Percentiles rank a stretch among this genome's conserved stretches.
These are phyloP conservation scores for Podarcis muralis DNA, from an alignment of 2,113 vertebrate species.

Conservation along the genomic window DNA sequence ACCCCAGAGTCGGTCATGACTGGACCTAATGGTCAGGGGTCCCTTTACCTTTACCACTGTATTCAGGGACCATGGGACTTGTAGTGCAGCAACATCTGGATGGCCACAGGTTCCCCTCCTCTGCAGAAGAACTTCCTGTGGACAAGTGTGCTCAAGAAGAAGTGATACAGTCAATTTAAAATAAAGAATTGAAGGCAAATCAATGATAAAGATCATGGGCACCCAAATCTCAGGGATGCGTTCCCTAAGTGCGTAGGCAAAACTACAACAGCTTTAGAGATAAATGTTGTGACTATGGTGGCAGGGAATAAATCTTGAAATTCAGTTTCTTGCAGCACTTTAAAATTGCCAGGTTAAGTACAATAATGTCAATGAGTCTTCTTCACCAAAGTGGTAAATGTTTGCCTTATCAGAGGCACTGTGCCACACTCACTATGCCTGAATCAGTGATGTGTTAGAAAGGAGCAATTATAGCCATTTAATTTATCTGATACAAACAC, in stretches of 20 bases:
- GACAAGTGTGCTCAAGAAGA: neutral
- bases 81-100: no score
- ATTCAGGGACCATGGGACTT: no score
- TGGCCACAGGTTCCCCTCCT: no score
- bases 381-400: slow-evolving; percentile 37
- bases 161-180: neutral
- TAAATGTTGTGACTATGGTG: neutral
- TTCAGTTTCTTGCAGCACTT: neutral
- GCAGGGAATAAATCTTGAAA: slow-evolving; percentile 20
- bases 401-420: slow-evolving; percentile 34
- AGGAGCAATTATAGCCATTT: slow-evolving; percentile 36
- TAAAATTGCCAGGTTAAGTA: slow-evolving; percentile 31
- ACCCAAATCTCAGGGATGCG: neutral
- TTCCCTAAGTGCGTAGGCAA: neutral
- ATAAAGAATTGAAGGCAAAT: neutral
- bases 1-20: no score
- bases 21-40: no score
- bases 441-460: slow-evolving; percentile 18
- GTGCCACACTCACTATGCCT: slow-evolving; percentile 34
- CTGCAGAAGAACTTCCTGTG: neutral
- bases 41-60: no score
- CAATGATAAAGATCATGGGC: neutral
- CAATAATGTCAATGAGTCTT: slow-evolving; percentile 3
- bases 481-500: slow-evolving; percentile 43
- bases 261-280: neutral